Base-by-base conservation (phyloP, 2,113 vertebrate genomes). In the Lathamus discolor region DNA sequence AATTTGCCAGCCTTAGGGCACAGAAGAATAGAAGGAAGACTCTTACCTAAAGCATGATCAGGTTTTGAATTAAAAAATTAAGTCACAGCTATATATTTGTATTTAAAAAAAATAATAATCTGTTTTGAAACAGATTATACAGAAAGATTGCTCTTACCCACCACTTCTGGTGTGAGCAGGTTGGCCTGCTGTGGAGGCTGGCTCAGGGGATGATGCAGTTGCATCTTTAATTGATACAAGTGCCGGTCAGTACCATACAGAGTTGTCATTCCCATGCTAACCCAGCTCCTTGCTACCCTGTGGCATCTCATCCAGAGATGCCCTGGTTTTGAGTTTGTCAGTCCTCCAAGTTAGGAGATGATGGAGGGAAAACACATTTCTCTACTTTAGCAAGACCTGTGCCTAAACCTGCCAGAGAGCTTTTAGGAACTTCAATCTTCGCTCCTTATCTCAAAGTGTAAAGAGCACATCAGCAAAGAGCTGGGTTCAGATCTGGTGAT, bases 11-110 rank as follows among this genome's bases (percentile, higher is more conserved):
- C 49, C 46, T 70, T 87, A 17, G 24, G 69, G 31, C n/a, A 27
- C 14, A 9, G 37, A 17, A 43, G 37, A 48, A 23, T 31, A 74
- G 62, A 48, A 63, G 18, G 62, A 49, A 81, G 59, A 52, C 8
- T 84, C 55, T 27, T 74, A 43, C 6, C 29, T 55, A 51, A 61
- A 92, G 10, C 2, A 2, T 27, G 14, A 27, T n/a, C 41, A 33
- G 61, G 25, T 59, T 85, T 79, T 59, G 43, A 72, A 54, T 88
- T 75, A 80, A 86, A 90, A 72, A 55, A 49, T 68, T 46, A 86
- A 86, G 25, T 61, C 69, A 35, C 41, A 48, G 27, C 31, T 88
- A 57, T 46, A 73, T 24, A 7, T 81, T 48, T 19, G 37, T 17
- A 63, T 72, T 72, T 83, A 3, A 2, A 90, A 46, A 1, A 39